These are phyloP conservation scores for Empidonax alnorum DNA, from an alignment of 2,113 vertebrate species.

Conservation along the genomic window DNA sequence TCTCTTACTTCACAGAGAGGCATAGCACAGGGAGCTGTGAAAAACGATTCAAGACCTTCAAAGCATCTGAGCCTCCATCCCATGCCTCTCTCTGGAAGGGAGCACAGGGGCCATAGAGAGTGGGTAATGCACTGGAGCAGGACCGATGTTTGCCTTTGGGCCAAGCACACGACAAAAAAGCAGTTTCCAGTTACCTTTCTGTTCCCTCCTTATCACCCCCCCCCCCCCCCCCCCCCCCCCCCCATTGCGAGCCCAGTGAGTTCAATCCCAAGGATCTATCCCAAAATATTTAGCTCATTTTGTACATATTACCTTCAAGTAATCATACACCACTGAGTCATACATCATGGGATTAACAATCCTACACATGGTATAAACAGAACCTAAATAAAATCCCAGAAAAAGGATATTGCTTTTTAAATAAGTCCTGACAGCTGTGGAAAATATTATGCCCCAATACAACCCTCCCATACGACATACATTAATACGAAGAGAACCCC, in stretches of 20 bases:
- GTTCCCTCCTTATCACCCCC: background rate
- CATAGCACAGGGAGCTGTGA: background rate
- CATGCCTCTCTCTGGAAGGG: rapidly evolving
- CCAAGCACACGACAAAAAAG: background rate
- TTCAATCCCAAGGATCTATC: conserved; percentile 33
- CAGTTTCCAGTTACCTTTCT: background rate
- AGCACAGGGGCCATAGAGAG: background rate
- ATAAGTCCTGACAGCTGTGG: conserved; percentile 81
- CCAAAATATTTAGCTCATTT: conserved; percentile 45
- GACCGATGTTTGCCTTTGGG: background rate
- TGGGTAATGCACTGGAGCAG: background rate
- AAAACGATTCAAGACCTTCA: background rate
- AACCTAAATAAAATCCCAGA: conserved; percentile 75
- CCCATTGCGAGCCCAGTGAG: background rate
- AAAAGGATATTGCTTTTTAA: conserved; percentile 82
- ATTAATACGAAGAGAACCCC: conserved; percentile 69
- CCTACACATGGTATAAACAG: conserved; percentile 78
- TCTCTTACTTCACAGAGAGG: background rate
- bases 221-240: too few species aligned
- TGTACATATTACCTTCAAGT: conserved; percentile 64
- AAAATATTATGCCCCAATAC: conserved; percentile 78
- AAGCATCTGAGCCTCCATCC: background rate
- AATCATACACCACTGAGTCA: conserved; percentile 78
- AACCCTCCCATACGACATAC: conserved; percentile 67
- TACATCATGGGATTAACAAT: conserved; percentile 74